phyloP scores from a whole-genome alignment of 2,797 vertebrate species.

The Sebastes trivittatus region DNA sequence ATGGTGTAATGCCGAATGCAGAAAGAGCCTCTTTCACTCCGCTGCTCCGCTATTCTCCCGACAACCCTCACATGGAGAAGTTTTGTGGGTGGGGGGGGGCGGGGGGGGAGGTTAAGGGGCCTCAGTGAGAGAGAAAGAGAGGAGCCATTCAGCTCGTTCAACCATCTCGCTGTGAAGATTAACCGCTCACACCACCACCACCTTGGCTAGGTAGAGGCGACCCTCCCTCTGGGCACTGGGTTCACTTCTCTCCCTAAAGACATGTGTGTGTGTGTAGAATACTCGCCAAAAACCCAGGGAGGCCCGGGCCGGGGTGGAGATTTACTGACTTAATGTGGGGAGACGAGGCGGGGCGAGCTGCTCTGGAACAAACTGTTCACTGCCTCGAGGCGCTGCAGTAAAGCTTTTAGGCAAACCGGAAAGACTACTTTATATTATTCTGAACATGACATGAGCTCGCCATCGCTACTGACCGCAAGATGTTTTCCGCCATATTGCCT shows the following conservation, averaged over 20 bases:
- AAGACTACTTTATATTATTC: neutral
- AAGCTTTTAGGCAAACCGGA: conserved; percentile 21
- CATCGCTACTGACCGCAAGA: neutral
- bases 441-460: neutral
- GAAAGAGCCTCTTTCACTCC: conserved; percentile 75
- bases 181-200: conserved; percentile 39
- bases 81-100: conserved; percentile 2
- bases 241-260: conserved; percentile 47
- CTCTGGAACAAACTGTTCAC: conserved; percentile 66
- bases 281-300: conserved; percentile 40
- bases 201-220: conserved; percentile 15
- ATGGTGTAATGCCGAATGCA: conserved; percentile 17
- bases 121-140: neutral
- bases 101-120: neutral
- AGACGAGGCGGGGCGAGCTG: conserved; percentile 45
- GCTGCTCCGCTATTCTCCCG: conserved; percentile 35
- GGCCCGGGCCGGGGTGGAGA: conserved; percentile 63
- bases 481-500: conserved; percentile 7
- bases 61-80: conserved; percentile 21
- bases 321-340: conserved; percentile 43
- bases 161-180: conserved; percentile 42
- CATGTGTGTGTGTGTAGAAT: conserved; percentile 20
- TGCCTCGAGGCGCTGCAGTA: conserved; percentile 30
- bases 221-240: conserved; percentile 47
- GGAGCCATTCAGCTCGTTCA: conserved; percentile 60